Evolutionary conservation across 1,140 invertebrate species (phyloP).

Genomic region (Eriocheir sinensis): DNA sequence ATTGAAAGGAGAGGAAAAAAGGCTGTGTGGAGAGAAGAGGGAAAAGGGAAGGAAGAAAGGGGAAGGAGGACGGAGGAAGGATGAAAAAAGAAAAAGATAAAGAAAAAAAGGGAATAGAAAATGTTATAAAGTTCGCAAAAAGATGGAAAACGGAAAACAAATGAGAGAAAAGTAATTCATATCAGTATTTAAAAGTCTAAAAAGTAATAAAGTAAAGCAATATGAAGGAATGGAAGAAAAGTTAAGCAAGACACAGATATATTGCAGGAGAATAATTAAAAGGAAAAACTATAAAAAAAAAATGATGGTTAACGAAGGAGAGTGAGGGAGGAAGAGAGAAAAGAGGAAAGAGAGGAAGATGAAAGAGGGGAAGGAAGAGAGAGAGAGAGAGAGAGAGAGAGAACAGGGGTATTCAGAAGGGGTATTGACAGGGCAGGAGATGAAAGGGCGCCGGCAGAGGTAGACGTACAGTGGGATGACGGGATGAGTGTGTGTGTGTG

Average conservation of each 20-base stretch:
- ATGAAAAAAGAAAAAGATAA: not conserved
- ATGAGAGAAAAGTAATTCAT: no score
- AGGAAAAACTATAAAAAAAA: no score
- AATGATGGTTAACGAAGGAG: no score
- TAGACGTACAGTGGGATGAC: not conserved
- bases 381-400: not conserved
- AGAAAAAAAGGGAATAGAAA: not conserved
- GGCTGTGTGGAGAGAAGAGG: not conserved
- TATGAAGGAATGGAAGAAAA: no score
- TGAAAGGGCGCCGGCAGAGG: not conserved
- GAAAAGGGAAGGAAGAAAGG: no score
- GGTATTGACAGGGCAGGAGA: not conserved
- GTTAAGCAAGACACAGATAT: no score
- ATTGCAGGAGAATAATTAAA: no score
- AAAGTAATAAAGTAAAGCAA: no score
- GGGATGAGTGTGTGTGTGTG: no score
- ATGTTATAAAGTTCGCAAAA: no score
- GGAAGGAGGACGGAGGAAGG: not conserved
- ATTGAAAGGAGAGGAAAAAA: not conserved
- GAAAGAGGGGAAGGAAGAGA: not conserved
- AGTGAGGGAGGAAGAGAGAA: not conserved
- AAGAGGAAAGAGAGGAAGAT: not conserved
- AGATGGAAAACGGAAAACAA: no score
- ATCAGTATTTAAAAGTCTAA: no score
- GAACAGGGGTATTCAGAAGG: not conserved